A percentile compares a stretch with the other conserved stretches of the same genome.
Conservation (phyloP, 2,797 vertebrate genomes). For the Sebastes oblongus region DNA sequence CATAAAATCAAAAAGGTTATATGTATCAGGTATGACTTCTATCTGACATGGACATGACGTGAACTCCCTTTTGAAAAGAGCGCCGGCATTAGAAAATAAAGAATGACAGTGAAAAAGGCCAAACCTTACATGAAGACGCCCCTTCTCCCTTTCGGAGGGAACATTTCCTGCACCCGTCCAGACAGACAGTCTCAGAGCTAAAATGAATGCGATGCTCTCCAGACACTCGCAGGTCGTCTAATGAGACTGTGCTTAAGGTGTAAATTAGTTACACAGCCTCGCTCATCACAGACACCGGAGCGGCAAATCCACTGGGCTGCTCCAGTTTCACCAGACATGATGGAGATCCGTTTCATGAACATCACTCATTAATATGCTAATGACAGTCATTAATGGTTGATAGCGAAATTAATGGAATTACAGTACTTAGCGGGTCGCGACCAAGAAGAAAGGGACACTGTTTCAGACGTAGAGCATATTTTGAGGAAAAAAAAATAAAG, state of each 20-base stretch:
- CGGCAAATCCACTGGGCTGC: constrained; percentile 65
- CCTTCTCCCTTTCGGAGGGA: background rate
- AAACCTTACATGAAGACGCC: constrained; percentile 7
- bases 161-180: constrained; percentile 3
- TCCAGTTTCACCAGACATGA: constrained; percentile 57
- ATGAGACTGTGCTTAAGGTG: constrained; percentile 71
- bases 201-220: constrained; percentile 36
- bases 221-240: constrained; percentile 55
- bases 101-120: constrained; percentile 31
- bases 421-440: constrained; percentile 51
- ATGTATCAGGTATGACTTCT: constrained; percentile 22
- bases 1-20: constrained; percentile 22
- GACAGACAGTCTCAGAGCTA: constrained; percentile 1
- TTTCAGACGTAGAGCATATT: background rate
- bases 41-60: background rate
- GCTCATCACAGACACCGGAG: constrained; percentile 54
- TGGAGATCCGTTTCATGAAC: constrained; percentile 69
- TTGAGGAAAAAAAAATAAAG: background rate
- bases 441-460: constrained; percentile 22
- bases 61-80: constrained; percentile 5
- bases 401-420: constrained; percentile 72
- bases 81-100: constrained; percentile 17
- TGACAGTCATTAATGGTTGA: constrained; percentile 70
- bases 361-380: constrained; percentile 80
- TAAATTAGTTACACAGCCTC: constrained; percentile 71